Evolutionary conservation across 2,797 vertebrate species (phyloP).

Genomic region (Microctenopoma stevenorrisi): DNA sequence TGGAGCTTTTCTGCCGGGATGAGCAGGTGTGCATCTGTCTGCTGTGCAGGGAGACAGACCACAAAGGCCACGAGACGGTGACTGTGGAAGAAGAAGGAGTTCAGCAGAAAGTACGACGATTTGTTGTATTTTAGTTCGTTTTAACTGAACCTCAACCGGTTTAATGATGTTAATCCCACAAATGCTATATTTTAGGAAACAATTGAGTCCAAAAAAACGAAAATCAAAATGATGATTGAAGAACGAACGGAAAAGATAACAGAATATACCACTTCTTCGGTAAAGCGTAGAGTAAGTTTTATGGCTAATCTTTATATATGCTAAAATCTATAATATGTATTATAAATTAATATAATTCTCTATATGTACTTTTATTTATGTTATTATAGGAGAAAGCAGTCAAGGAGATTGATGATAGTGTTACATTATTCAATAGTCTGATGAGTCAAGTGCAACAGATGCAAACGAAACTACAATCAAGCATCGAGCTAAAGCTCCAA

Average conservation of each 20-base stretch:
- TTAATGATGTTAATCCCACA: fast-evolving
- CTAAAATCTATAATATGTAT: background rate
- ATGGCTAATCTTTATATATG: background rate
- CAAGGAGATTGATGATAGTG: constrained; percentile 10
- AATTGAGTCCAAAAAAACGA: constrained; percentile 34
- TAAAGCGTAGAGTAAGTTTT: constrained; percentile 49
- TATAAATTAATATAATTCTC: background rate
- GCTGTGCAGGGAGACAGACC: constrained; percentile 54
- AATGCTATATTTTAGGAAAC: constrained; percentile 41
- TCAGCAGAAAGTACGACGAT: constrained; percentile 50
- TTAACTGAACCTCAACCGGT: background rate
- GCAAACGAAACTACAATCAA: background rate
- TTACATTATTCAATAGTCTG: constrained; percentile 38
- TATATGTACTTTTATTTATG: background rate
- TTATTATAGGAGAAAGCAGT: constrained; percentile 34
- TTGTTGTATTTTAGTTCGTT: background rate
- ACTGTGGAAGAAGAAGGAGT: constrained; percentile 53
- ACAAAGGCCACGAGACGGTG: constrained; percentile 57
- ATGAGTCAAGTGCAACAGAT: constrained; percentile 8
- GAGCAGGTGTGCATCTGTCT: constrained; percentile 64
- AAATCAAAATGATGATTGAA: constrained; percentile 53
- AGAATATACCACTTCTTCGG: constrained; percentile 23
- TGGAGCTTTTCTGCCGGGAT: constrained; percentile 62
- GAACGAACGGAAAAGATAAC: constrained; percentile 44
- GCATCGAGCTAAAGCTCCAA: constrained; percentile 45